Evolutionary conservation across 2,888 invertebrate genomes (phyloP), one percentile per base, ranked within the genome.

Genomic region (Gibbula magus): DNA sequence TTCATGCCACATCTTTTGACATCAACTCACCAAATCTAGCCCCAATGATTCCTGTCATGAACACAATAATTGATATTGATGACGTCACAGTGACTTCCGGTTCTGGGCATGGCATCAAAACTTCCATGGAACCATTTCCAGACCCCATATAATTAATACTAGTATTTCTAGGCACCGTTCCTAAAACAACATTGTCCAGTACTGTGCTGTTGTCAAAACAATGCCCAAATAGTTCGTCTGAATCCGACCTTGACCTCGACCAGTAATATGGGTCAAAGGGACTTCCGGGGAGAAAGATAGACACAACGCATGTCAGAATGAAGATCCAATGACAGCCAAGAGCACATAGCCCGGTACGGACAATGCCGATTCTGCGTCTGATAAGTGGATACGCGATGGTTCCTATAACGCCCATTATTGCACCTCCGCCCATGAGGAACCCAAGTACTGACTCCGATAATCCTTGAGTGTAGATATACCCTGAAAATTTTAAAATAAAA

Each of bases 251-350:
- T 3, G 32, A 35, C 67, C 67, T 25, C 8, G 67, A 32, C 70
- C 70, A 70, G 76, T 74, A 79, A 56, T 67, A 78, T 18, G 83
- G 82, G 75, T 92, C 88, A 83, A 93, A 94, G 5, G 93, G 93
- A 76, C 93, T 93, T 20, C 94, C 94, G 2, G 93, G 93, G n/a
- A 91, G 86, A 89, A 93, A 93, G n/a, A 94, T 88, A 1, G 94
- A 90, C 5, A 85, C 78, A n/a, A 90, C 91, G 83, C 93, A 93
- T 7, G 93, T 80, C 0, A 90, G 82, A 16, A 94, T 87, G 77
- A 91, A 92, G 16, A 84, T 89, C 86, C 32, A 82, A 66, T 54
- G 75, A 35, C 74, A 61, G 10, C 78, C 78, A 18, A 84, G 67
- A 0, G 89, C 89, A 67, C 91, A 81, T 35, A 92, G 84, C 1